phyloP scores from a whole-genome alignment of 2,888 invertebrate species.

The Incurvaria masculella region DNA sequence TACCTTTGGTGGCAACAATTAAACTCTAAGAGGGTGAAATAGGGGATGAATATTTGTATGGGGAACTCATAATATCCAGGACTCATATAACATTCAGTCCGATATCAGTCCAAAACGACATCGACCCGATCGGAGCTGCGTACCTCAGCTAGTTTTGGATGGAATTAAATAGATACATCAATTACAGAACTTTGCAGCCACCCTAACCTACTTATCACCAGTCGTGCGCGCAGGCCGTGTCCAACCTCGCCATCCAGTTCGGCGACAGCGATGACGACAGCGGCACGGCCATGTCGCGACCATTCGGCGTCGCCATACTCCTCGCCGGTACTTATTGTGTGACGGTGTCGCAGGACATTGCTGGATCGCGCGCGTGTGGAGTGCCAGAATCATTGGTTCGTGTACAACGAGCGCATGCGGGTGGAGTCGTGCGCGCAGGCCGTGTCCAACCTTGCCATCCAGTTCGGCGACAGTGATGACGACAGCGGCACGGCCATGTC shows the following conservation, averaged over 20 bases:
- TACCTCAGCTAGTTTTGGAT: no score
- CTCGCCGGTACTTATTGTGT: conserved; percentile 77
- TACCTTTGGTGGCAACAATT: no score
- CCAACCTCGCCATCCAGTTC: conserved; percentile 98
- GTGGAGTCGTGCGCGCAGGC: conserved; percentile 98
- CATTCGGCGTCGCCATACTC: conserved; percentile 98
- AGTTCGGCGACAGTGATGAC: conserved; percentile 97
- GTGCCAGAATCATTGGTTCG: conserved; percentile 98
- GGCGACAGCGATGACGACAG: conserved; percentile 98
- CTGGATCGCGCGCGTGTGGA: conserved; percentile 94
- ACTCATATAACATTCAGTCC: no score
- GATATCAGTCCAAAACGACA: no score
- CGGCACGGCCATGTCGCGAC: conserved; percentile 92
- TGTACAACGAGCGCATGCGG: conserved; percentile 93
- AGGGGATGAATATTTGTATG: no score
- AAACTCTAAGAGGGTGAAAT: no score
- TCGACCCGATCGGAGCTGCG: no score
- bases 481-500: conserved; percentile 95
- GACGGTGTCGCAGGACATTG: conserved; percentile 61
- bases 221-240: conserved; percentile 97
- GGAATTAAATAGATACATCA: no score
- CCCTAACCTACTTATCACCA: no score
- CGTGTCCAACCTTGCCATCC: conserved; percentile 97
- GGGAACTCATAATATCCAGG: no score
- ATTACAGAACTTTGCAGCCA: no score